Evolutionary conservation across 1,140 invertebrate species (phyloP).

Genomic region (Daktulosphaira vitifoliae): DNA sequence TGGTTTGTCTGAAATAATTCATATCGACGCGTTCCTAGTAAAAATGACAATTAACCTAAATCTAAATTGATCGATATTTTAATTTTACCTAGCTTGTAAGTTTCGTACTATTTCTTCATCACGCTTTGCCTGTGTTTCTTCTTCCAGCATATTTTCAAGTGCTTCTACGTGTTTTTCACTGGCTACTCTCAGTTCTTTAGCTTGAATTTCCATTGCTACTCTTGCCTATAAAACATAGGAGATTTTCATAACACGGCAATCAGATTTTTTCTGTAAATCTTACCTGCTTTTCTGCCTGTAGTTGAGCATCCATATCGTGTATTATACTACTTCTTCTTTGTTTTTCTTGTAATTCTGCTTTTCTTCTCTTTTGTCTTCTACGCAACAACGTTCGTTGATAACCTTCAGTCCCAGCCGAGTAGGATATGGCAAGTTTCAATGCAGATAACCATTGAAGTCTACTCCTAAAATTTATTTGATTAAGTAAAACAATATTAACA

Average conservation of each 20-base stretch:
- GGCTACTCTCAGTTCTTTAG: conserved; percentile 54
- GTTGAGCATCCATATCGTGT: conserved; percentile 47
- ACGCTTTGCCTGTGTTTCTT: conserved; percentile 70
- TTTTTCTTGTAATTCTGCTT: conserved; percentile 45
- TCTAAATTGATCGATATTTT: no score
- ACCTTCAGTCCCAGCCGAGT: conserved; percentile 54
- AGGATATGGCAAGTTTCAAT: conserved; percentile 57
- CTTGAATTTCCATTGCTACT: conserved; percentile 56
- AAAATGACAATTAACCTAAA: no score
- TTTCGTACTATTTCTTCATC: conserved; percentile 74
- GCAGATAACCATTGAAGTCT: conserved; percentile 64
- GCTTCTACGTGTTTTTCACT: conserved; percentile 62
- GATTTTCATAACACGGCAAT: no score
- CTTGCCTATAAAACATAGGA: conserved; percentile 48
- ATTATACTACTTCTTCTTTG: conserved; percentile 49
- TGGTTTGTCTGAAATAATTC: no score
- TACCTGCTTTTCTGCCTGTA: conserved; percentile 51
- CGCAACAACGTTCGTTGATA: conserved; percentile 53
- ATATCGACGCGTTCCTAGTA: no score
- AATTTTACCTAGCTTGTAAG: conserved; percentile 53
- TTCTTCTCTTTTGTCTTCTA: conserved; percentile 51
- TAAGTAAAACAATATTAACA: background rate
- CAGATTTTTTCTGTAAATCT: no score
- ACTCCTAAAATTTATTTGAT: conserved; percentile 43
- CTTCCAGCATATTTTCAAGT: conserved; percentile 60